phyloP scores from a whole-genome alignment of 2,888 invertebrate genomes.

The Amphiduros pacificus region DNA sequence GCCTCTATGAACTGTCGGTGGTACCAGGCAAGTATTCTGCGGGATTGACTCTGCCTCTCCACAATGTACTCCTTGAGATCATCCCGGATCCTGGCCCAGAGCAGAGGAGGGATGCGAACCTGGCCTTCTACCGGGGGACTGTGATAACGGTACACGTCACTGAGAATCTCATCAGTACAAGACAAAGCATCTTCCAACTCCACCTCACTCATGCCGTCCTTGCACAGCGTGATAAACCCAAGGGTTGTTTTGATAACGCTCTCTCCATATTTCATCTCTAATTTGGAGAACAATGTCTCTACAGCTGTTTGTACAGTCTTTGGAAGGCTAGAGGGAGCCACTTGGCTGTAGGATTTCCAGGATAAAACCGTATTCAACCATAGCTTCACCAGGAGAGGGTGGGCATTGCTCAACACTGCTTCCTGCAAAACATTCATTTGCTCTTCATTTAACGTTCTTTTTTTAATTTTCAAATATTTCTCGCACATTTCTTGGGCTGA shows the following conservation, averaged over 20 bases:
- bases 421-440: background rate
- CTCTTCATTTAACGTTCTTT: background rate
- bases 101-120: conserved; percentile 45
- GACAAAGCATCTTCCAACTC: conserved; percentile 54
- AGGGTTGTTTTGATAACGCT: conserved; percentile 40
- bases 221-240: conserved; percentile 39
- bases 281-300: conserved; percentile 27
- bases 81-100: conserved; percentile 46
- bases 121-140: conserved; percentile 49
- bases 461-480: background rate
- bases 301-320: background rate
- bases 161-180: conserved; percentile 39
- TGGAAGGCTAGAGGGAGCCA: background rate
- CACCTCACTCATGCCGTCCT: conserved; percentile 45
- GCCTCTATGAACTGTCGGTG: conserved; percentile 49
- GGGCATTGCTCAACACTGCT: background rate
- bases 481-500: background rate
- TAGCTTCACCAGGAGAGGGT: conserved; percentile 6
- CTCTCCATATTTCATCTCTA: conserved; percentile 46
- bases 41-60: conserved; percentile 41
- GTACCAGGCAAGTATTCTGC: conserved; percentile 48
- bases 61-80: conserved; percentile 49
- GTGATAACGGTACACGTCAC: conserved; percentile 48
- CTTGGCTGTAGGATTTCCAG: conserved; percentile 13
- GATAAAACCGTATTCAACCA: background rate